Base-by-base conservation (phyloP, 2,888 invertebrate genomes). In the Ligdia adustata region DNA sequence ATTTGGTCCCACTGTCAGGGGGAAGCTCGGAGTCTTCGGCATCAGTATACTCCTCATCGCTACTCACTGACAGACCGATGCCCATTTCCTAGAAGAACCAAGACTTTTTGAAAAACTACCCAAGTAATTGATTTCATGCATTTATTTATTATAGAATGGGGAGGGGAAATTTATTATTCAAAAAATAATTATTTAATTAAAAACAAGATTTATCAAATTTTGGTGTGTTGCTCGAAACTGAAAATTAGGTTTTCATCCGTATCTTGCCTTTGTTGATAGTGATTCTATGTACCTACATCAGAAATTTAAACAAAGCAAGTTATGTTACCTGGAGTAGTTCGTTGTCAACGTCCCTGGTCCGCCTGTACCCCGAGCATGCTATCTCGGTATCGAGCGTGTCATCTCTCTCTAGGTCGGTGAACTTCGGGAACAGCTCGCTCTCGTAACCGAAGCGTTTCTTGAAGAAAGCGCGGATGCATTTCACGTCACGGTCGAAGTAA, bases 401-500 rank as follows among this genome's bases (percentile, higher is more conserved):
- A 58, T 95, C 95, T 9, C 97, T 91, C 71, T 95, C 94, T 40
- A 92, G 82, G 74, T 97, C 97, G 15, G 89, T 80, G 75, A 97
- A 97, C 62, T 91, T 92, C 1, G 97, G 97, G 79, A 92, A 94
- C 18, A 94, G 82, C 59, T 94, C 95, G 79, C 97, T 97, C 81
- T 98, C 98, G 81, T 94, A 99, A 0, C 91, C 93, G 82, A 98
- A 99, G 35, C 97, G 93, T 70, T 94, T 94, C 66, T 94, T 95
- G 85, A 99, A 99, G 88, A 98, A 98, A 57, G 96, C 95, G 37
- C 94, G 92, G 2, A 99, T 92, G 77, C 99, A 99, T 39, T 93
- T 94, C 0, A 99, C 99, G 90, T 99, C 99, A 57, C 99, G 93
- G 59, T 99, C 94, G 79, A 99, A 99, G 82, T 95, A 97, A 71